Base-by-base conservation (phyloP, 2,797 vertebrate species). In the Pangasius larnaudii region DNA sequence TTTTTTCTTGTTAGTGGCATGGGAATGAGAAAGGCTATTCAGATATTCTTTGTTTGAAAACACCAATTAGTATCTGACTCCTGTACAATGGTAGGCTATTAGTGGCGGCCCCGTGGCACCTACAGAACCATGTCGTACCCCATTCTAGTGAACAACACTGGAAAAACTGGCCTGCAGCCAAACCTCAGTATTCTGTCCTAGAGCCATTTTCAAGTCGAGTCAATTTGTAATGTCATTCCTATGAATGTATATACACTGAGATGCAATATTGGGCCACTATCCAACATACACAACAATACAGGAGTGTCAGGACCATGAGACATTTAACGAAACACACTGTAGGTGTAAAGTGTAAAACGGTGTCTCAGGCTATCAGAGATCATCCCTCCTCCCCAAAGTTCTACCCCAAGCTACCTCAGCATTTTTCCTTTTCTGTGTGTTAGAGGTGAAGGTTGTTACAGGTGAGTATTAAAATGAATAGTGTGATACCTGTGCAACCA, bases 1-100 rank as follows among this genome's bases (percentile, higher is more conserved):
- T 46, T 27, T 27, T 1, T 33, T 36, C 5, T 80, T 39, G 51
- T 80, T 80, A 59, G 19, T 36, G 24, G 53, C 19, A 10, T 58
- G 77, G 46, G 33, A 80, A 80, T 59, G 33, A 80, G 53, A 6
- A 46, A 59, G 30, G 19, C 77, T 59, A 58, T 80, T 80, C 33
- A 80, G 78, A 58, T 80, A 58, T 39, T 80, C 78, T 80, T 39
- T 80, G 78, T 80, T 80, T 80, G 53, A 33, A 61, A 61, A 81
- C 79, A 81, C 56, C 36, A 61, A 81, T 61, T 81, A 81, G 79
- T 81, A 81, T 61, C 58, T 78, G 49, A 78, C 49, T 78, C 75
- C 75, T 78, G 27, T 58, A 80, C 77, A 80, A 80, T 61, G 79
- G 79, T 61, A 27, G 56, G 36, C 36, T 27, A 61, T 81, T 81